Conservation (phyloP, 1,140 invertebrate genomes). For the Dreissena rostriformis region DNA sequence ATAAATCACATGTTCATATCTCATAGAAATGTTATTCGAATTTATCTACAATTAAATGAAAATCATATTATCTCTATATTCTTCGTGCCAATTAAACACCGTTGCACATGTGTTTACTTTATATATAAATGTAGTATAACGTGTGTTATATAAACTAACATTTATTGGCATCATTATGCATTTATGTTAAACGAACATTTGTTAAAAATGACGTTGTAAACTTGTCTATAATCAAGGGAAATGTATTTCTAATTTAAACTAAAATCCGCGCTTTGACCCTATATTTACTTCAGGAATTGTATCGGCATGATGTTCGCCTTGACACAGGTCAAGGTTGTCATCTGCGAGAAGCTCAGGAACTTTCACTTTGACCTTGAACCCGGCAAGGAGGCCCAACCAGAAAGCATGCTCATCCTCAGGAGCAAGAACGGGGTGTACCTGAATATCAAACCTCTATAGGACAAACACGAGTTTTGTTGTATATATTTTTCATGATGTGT, state of each 20-base stretch:
- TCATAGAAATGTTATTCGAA: too few relatives aligned
- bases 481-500: neutral
- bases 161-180: neutral
- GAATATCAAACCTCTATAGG: conserved; percentile 44
- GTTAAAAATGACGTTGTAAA: neutral
- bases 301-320: conserved; percentile 64
- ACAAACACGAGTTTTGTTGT: neutral
- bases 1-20: too few relatives aligned
- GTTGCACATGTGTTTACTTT: neutral
- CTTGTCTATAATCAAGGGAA: neutral
- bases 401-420: conserved; percentile 65
- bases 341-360: conserved; percentile 59
- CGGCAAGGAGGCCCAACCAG: conserved; percentile 57
- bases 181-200: neutral
- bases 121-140: neutral
- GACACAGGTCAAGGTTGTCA: conserved; percentile 62
- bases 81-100: too few relatives aligned
- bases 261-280: neutral
- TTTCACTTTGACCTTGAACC: conserved; percentile 61
- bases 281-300: conserved; percentile 59
- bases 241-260: neutral
- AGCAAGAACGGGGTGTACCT: conserved; percentile 68
- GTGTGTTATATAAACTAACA: neutral
- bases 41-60: too few relatives aligned
- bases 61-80: too few relatives aligned